phyloP scores from a whole-genome alignment of 2,113 vertebrate genomes.

The Garra rufa region DNA sequence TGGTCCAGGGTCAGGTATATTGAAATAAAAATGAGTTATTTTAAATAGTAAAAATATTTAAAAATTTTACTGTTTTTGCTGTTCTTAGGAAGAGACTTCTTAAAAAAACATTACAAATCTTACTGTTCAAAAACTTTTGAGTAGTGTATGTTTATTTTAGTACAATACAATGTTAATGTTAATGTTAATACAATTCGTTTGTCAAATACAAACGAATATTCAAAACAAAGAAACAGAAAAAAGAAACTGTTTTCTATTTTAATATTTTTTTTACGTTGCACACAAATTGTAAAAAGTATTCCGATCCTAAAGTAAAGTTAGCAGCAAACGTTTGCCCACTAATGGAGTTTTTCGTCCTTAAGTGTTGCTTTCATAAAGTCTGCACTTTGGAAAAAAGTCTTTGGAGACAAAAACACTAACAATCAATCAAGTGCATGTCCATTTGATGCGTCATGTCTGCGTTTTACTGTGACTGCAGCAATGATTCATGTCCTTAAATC shows the following conservation, averaged over 20 bases:
- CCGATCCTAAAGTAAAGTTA: not conserved
- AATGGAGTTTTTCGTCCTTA: not conserved
- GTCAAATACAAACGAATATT: not conserved
- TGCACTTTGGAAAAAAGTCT: not conserved
- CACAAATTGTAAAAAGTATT: not conserved
- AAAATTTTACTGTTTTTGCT: too few relatives aligned
- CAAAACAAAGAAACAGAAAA: not conserved
- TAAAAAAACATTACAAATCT: too few relatives aligned
- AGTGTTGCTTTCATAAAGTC: not conserved
- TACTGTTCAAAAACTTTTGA: too few relatives aligned
- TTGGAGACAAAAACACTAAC: constrained; percentile 2
- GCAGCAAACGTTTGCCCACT: not conserved
- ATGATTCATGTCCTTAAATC: not conserved
- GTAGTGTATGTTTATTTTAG: too few relatives aligned
- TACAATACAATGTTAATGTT: not conserved
- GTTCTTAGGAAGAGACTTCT: too few relatives aligned
- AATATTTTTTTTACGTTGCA: not conserved
- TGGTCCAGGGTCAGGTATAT: too few relatives aligned
- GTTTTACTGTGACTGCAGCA: not conserved
- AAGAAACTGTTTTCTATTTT: not conserved
- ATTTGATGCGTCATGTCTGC: not conserved
- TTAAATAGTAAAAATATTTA: too few relatives aligned
- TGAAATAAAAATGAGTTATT: too few relatives aligned
- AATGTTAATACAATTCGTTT: too few relatives aligned
- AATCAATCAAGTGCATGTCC: not conserved